Evolutionary conservation across 1,140 invertebrate genomes (phyloP), one percentile per base, ranked within the genome.

Genomic region (Anastrepha obliqua): DNA sequence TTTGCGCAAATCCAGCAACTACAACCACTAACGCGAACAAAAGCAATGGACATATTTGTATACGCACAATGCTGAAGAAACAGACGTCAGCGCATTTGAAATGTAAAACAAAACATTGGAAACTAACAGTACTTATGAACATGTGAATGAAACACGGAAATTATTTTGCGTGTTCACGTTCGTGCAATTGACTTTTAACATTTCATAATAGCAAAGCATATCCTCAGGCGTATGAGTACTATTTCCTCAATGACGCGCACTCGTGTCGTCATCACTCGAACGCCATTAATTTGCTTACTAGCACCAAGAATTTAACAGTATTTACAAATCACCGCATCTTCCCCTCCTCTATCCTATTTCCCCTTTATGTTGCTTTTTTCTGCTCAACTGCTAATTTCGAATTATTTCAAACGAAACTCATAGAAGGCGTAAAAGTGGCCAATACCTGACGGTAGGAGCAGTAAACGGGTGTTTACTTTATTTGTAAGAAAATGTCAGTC

Each of bases 51-150:
- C 51, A 11, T 11, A 55, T 55, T 55, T 55, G 51, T 2, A 55
- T 55, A 55, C 2, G 51, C 11, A 55, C 11, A 20, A 55, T 11
- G 47, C 44, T 51, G 20, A 51, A 20, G 74, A 8, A 55, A 9
- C 44, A 81, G 74, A 81, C 74, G 74, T 81, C 74, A 81, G 47
- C 44, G 74, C 17, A 81, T 81, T 81, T 55, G n/a, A 9, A 81
- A 51, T 55, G 47, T 9, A 81, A 51, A 74, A 47, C 70, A 81
- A 13, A 29, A 7, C 44, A 47, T 20, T 17, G 44, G 5, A 47
- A 55, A 81, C 17, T 15, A 62, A 62, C 15, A 17, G n/a, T n/a
- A 55, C 11, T 20, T 51, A 17, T 51, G 42, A 20, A 55, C 29
- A 20, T 81, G 47, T 29, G 55, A 20, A 81, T 81, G 74, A 81